Conservation (phyloP, 2,888 invertebrate species). For the Halocaridina rubra region DNA sequence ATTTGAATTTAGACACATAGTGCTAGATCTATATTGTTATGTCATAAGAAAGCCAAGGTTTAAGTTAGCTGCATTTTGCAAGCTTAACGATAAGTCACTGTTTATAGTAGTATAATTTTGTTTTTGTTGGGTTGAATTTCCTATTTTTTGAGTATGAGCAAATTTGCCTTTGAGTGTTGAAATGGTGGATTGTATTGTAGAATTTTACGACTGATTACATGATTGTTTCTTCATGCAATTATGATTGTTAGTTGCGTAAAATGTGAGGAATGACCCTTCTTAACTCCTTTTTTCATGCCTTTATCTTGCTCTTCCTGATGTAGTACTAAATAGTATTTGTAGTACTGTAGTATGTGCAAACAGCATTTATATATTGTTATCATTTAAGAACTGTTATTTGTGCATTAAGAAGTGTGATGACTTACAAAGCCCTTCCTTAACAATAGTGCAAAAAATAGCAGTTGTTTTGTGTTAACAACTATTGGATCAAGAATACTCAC, state of each 20-base stretch:
- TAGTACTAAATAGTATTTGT: neutral
- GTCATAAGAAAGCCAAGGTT: slow-evolving; percentile 21
- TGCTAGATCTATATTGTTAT: slow-evolving; percentile 40
- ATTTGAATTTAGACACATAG: slow-evolving; percentile 53
- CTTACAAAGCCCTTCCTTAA: too few species aligned
- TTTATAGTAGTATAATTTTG: slow-evolving; percentile 14
- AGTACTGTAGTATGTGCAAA: too few species aligned
- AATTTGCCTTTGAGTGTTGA: slow-evolving; percentile 17
- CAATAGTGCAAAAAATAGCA: too few species aligned
- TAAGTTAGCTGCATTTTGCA: slow-evolving; percentile 53
- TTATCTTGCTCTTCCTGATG: neutral
- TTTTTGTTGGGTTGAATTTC: neutral
- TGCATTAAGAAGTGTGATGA: too few species aligned
- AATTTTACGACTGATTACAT: neutral
- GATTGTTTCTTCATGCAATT: slow-evolving; percentile 17
- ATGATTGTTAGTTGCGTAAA: neutral
- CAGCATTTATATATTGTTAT: too few species aligned
- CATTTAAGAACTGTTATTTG: too few species aligned
- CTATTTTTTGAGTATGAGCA: neutral
- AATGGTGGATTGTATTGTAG: slow-evolving; percentile 33
- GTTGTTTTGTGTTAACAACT: too few species aligned
- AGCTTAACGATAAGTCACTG: slow-evolving; percentile 28
- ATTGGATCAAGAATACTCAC: too few species aligned
- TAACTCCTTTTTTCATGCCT: neutral
- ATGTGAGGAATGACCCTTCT: neutral